A percentile compares a stretch with the other conserved stretches of the same genome.
These are phyloP conservation scores for Lerema accius DNA, from an alignment of 1,140 invertebrate genomes.

Conservation along the genomic window DNA sequence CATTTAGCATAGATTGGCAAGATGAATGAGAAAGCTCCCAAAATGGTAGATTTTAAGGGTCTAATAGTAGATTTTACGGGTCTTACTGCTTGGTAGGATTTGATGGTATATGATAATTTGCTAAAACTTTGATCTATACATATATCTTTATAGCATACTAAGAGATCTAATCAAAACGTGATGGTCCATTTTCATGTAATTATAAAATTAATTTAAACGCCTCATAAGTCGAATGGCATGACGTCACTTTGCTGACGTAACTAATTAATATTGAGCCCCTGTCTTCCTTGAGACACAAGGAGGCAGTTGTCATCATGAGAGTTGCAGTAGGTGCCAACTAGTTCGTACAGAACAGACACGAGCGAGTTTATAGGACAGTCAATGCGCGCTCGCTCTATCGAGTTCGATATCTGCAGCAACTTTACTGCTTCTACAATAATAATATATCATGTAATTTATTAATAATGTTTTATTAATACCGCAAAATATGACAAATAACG, in stretches of 20 bases:
- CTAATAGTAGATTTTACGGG: not conserved
- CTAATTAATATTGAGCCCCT: not conserved
- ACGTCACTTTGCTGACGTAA: not conserved
- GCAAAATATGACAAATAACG: too few species aligned
- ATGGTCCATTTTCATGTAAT: not conserved
- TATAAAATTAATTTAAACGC: not conserved
- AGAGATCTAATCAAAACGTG: not conserved
- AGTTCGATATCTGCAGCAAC: too few species aligned
- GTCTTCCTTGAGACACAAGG: not conserved
- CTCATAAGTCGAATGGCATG: not conserved
- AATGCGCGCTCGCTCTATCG: too few species aligned
- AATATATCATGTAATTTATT: too few species aligned
- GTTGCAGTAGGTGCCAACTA: too few species aligned
- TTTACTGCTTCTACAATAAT: too few species aligned
- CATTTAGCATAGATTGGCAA: constrained; percentile 15
- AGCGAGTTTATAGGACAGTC: too few species aligned
- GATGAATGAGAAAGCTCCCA: constrained; percentile 26
- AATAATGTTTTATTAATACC: too few species aligned
- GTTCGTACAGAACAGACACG: too few species aligned
- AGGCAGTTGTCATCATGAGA: too few species aligned
- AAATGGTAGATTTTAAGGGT: constrained; percentile 26
- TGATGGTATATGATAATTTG: not conserved
- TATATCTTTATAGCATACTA: not conserved
- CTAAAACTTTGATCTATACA: constrained; percentile 1
- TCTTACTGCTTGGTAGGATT: constrained; percentile 14